Base-by-base conservation (phyloP, 2,113 vertebrate species). In the Saimiri boliviensis region DNA sequence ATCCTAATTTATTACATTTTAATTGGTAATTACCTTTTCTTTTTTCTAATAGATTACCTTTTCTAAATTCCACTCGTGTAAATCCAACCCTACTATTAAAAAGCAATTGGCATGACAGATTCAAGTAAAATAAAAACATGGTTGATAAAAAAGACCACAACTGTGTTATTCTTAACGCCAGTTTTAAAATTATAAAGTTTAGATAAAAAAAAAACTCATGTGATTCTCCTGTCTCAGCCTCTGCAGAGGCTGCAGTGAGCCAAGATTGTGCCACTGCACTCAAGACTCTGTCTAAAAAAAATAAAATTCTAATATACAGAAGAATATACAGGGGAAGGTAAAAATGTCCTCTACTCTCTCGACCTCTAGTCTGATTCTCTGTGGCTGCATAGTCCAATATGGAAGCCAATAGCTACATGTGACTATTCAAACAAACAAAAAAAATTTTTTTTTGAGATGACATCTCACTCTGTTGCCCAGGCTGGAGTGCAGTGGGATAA, bases 111-210 rank as follows among this genome's bases (percentile, higher is more conserved):
- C 4, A 4, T 20, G 13, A 56, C 37, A 83, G 8, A 73, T 10
- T 56, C 52, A 84, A 96, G 7, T 60, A 92, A 83, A 94, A 87
- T 32, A 94, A 84, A 91, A 88, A 63, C 52, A 84, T 54, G 42
- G n/a, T n/a, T 79, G n/a, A 58, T 35, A 45, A 32, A 86, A 94
- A 87, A 85, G 68, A 74, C 8, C 60, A 86, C 86, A 71, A 79
- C 9, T 35, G 20, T 21, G 66, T n/a, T 19, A 60, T 68, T 19
- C 42, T 73, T n/a, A 63, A 54, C 92, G 71, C 6, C 19, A 58
- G 30, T 80, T 84, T 68, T 27, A 68, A 92, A 91, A 73, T 23
- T 40, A 68, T 14, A 93, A 49, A 94, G 21, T 58, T 74, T 70
- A 47, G 25, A 23, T 63, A 0, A 14, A 63, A 30, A 63, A 30